These are phyloP conservation scores for Nematolebias whitei DNA, from an alignment of 2,113 vertebrate species.

Conservation along the genomic window DNA sequence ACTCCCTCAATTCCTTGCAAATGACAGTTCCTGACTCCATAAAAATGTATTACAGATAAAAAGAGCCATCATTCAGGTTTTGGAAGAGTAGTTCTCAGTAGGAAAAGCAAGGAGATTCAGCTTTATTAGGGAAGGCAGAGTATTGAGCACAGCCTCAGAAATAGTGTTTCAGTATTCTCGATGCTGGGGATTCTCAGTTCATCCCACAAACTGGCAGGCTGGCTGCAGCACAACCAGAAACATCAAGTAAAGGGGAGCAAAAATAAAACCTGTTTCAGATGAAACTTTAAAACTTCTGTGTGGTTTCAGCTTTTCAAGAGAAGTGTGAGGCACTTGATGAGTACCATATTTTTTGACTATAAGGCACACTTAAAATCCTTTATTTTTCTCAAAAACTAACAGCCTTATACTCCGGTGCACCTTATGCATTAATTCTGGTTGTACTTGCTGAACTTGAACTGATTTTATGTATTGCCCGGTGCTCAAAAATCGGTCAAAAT, in stretches of 20 bases:
- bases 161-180: constrained; percentile 42
- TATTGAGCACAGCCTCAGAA: constrained; percentile 19
- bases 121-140: constrained; percentile 13
- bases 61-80: neutral
- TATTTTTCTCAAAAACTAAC: too few species aligned
- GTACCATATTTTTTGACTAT: too few species aligned
- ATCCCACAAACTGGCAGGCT: neutral
- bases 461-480: too few species aligned
- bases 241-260: constrained; percentile 4
- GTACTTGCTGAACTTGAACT: too few species aligned
- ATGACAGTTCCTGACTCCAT: constrained; percentile 4
- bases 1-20: neutral
- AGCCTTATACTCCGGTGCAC: too few species aligned
- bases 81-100: constrained; percentile 8
- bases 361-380: too few species aligned
- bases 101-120: constrained; percentile 7
- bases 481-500: too few species aligned
- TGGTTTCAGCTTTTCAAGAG: neutral
- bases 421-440: too few species aligned
- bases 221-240: constrained; percentile 8
- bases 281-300: too few species aligned
- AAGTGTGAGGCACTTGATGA: neutral
- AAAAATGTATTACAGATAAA: constrained; percentile 4
- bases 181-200: constrained; percentile 3
- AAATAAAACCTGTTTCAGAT: too few species aligned